Percentiles rank a stretch among this genome's conserved stretches.
Conservation (phyloP, 2,797 vertebrate species). For the Amblyopsis hoosieri region DNA sequence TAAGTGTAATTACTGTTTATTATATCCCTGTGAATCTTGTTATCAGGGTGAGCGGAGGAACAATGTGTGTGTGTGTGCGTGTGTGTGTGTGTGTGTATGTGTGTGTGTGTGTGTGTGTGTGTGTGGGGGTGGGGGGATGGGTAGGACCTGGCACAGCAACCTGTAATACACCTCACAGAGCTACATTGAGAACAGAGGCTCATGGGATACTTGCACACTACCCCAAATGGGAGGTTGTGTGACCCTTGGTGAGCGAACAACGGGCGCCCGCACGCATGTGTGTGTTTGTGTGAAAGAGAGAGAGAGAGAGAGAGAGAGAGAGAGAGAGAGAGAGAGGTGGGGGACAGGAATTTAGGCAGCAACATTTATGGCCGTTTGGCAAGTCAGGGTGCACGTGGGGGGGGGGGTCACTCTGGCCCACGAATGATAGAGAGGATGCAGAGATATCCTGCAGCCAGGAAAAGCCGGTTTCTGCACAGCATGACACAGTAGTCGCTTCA, state of each 20-base stretch:
- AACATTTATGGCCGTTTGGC: constrained; percentile 20
- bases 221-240: constrained; percentile 25
- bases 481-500: too few relatives aligned
- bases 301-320: background rate
- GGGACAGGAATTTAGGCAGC: constrained; percentile 1
- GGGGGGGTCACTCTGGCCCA: constrained; percentile 18
- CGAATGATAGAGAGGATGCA: too few relatives aligned
- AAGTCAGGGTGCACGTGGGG: constrained; percentile 24
- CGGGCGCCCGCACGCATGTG: constrained; percentile 4
- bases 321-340: background rate
- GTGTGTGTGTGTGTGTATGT: too few relatives aligned
- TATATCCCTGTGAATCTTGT: constrained; percentile 40
- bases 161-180: constrained; percentile 19
- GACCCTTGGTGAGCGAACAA: constrained; percentile 46
- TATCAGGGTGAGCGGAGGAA: background rate
- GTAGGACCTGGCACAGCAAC: constrained; percentile 29
- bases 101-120: too few relatives aligned
- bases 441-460: too few relatives aligned
- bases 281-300: background rate
- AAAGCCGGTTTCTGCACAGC: too few relatives aligned
- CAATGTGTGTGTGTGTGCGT: constrained; percentile 1
- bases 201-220: constrained; percentile 4
- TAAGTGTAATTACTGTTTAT: constrained; percentile 44
- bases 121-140: background rate
- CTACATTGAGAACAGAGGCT: constrained; percentile 17